phyloP scores from a whole-genome alignment of 2,113 vertebrate genomes.

The Elaphurus davidianus region DNA sequence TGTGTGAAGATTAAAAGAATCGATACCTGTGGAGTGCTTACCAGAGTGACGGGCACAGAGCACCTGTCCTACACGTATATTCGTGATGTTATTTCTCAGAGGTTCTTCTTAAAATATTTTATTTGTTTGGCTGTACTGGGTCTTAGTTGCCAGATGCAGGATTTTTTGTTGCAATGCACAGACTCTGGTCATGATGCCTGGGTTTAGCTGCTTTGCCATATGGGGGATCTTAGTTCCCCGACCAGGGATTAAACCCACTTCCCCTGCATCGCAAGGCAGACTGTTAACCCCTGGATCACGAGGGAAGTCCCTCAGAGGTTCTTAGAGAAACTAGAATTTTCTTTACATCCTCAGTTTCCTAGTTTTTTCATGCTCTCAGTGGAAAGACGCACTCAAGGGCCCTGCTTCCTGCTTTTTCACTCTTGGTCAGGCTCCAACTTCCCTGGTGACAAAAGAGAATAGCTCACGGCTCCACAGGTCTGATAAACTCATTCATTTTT shows the following conservation, averaged over 20 bases:
- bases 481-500: not conserved
- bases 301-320: not conserved
- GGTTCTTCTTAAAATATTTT: not conserved
- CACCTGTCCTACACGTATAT: fast-evolving
- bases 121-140: not conserved
- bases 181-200: not conserved
- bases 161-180: not conserved
- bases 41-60: fast-evolving
- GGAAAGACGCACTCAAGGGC: fast-evolving
- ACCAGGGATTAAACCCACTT: not conserved
- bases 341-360: not conserved
- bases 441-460: not conserved
- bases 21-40: fast-evolving
- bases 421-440: not conserved
- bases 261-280: fast-evolving
- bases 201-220: not conserved
- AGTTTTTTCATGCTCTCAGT: not conserved
- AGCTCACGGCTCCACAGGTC: not conserved
- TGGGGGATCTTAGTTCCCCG: not conserved
- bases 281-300: not conserved
- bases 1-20: not conserved
- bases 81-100: fast-evolving
- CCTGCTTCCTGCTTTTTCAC: not conserved
- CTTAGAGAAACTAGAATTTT: not conserved
- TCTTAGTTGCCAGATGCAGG: not conserved